Evolutionary conservation across 2,113 vertebrate species (phyloP).

Genomic region (Gallinago paraguaiae): DNA sequence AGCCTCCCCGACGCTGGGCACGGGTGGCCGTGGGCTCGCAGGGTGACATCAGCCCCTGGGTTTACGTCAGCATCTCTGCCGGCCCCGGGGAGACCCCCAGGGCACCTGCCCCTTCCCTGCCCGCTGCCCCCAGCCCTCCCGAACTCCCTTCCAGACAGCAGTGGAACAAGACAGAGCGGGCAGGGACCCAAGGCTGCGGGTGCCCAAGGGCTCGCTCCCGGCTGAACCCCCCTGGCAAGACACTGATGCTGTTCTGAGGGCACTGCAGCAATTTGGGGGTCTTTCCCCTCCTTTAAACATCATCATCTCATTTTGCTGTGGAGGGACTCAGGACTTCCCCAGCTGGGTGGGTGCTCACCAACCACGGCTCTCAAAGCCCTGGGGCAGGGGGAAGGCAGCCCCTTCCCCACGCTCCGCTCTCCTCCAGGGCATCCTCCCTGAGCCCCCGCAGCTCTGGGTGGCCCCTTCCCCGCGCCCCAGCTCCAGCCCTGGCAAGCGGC

Average conservation of each 20-base stretch:
- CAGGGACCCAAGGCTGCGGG: neutral
- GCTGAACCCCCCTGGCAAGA: fast-evolving
- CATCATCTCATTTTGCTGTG: fast-evolving
- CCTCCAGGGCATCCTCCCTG: fast-evolving
- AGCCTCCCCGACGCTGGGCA: fast-evolving
- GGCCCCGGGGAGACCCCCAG: neutral
- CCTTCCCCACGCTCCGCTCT: neutral
- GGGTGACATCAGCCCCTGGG: neutral
- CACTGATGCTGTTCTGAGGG: too few relatives aligned
- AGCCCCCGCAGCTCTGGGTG: fast-evolving
- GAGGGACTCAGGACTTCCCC: neutral
- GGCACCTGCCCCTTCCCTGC: neutral
- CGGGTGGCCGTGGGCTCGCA: neutral
- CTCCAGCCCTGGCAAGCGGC: neutral
- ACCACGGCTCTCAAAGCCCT: fast-evolving
- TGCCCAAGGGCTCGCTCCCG: fast-evolving
- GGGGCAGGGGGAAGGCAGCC: neutral
- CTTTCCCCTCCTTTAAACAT: neutral
- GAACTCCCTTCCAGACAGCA: neutral
- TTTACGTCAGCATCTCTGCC: neutral
- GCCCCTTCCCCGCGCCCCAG: neutral
- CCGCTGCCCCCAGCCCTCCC: neutral
- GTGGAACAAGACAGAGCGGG: neutral
- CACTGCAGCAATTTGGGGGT: neutral
- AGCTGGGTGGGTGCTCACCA: fast-evolving